Base-by-base conservation (phyloP, 2,113 vertebrate genomes). In the Nibea albiflora region DNA sequence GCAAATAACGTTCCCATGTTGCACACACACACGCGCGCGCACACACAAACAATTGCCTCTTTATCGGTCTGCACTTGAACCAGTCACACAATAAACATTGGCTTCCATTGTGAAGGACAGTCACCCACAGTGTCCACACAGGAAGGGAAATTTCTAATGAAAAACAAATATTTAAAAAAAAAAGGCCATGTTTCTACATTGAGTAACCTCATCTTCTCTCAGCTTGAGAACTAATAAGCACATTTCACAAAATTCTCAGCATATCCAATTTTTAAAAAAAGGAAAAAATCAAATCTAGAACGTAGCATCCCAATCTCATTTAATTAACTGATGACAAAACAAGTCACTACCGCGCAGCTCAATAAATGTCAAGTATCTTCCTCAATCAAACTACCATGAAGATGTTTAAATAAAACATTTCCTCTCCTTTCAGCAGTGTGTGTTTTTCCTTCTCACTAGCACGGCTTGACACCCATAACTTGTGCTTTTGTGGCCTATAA, bases 401-500 rank as follows among this genome's bases (percentile, higher is more conserved):
- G 62, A 73, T 61, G 73, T 72, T 80, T 85, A 79, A 92, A 92
- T 91, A 67, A 84, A 92, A 91, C 44, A 82, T 80, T 93, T 92
- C 93, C 89, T 92, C 60, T 89, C 73, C 81, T 83, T 90, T 85
- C 80, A 78, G 76, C 77, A 61, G 47, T 79, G 76, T 81, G 71
- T 88, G 78, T 87, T 85, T 85, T 83, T 60, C 65, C 72, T 57
- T 90, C 77, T 85, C 81, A 71, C 80, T 83, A 58, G 78, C 66
- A n/a, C 3, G 53, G 65, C 78, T 67, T 65, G 81, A 90, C 88
- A 88, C 85, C 57, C 58, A 4, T 89, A 83, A 88, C 87, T 83
- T 88, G 88, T 90, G 87, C 89, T 92, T 90, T 87, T 92, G 89
- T 86, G 92, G 91, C 85, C 80, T 77, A 22, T 81, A 80, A 89